Percentiles rank a stretch among this genome's conserved stretches.
Evolutionary conservation across 2,888 invertebrate genomes (phyloP).

Genomic region (Phymatocera aterrima): DNA sequence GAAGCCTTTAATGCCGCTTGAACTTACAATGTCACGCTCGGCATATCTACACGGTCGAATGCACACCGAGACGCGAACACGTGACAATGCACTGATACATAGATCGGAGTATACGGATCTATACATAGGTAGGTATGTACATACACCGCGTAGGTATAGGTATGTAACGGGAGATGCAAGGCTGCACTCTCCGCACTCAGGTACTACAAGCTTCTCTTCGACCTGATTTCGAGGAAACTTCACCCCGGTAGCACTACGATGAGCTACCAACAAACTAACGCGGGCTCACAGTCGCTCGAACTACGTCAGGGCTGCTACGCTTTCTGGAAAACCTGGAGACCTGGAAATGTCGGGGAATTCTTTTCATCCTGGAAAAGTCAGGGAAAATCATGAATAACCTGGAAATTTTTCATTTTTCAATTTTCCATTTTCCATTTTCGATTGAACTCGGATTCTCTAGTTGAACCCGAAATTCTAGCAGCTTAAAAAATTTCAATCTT

Average conservation of each 20-base stretch:
- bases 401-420: too few species aligned
- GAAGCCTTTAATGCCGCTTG: conserved; percentile 53
- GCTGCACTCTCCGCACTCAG: conserved; percentile 41
- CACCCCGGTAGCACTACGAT: neutral
- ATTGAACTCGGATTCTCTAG: too few species aligned
- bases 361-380: too few species aligned
- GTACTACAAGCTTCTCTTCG: conserved; percentile 28
- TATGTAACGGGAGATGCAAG: conserved; percentile 24
- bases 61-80: neutral
- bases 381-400: too few species aligned
- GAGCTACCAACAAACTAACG: neutral
- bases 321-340: too few species aligned
- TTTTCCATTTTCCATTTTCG: too few species aligned
- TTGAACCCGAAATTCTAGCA: too few species aligned
- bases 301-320: too few species aligned
- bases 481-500: too few species aligned
- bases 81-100: neutral
- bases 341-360: too few species aligned
- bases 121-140: neutral
- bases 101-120: neutral
- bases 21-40: conserved; percentile 64
- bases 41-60: neutral
- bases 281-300: neutral
- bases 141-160: too few species aligned
- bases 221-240: conserved; percentile 32